These are phyloP conservation scores for Lineus longissimus DNA, from an alignment of 1,140 invertebrate species.

Conservation along the genomic window DNA sequence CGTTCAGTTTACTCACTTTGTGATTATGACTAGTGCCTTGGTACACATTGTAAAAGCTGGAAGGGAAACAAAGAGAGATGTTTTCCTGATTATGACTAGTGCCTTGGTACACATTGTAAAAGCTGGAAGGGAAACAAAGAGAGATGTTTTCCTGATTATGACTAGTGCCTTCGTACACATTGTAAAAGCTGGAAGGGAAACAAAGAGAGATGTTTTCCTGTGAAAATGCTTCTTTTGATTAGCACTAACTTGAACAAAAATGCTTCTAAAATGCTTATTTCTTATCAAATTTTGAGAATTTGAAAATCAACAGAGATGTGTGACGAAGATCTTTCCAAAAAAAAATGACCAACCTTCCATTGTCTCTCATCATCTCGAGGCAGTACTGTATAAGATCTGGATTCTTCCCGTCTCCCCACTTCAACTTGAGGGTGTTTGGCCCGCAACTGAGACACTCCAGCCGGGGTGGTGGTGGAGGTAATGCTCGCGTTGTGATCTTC, in stretches of 20 bases:
- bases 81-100: slow-evolving; percentile 67
- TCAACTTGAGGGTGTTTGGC: slow-evolving; percentile 78
- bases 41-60: slow-evolving; percentile 70
- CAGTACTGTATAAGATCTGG: slow-evolving; percentile 69
- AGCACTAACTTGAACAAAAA: too few relatives aligned
- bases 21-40: slow-evolving; percentile 69
- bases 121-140: slow-evolving; percentile 51
- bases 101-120: slow-evolving; percentile 74
- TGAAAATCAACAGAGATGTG: too few relatives aligned
- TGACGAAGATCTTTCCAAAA: too few relatives aligned
- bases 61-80: slow-evolving; percentile 23
- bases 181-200: slow-evolving; percentile 60
- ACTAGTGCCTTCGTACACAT: slow-evolving; percentile 73
- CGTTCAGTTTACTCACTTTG: slow-evolving; percentile 76
- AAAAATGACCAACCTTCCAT: slow-evolving; percentile 45
- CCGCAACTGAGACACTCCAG: slow-evolving; percentile 68
- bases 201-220: slow-evolving; percentile 53
- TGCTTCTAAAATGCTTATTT: too few relatives aligned
- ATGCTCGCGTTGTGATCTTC: slow-evolving; percentile 67
- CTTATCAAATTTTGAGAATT: too few relatives aligned
- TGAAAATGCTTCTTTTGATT: too few relatives aligned
- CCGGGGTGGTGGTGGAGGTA: slow-evolving; percentile 71
- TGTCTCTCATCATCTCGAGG: slow-evolving; percentile 61
- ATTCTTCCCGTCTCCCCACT: slow-evolving; percentile 72
- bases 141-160: slow-evolving; percentile 62